Conservation (phyloP, 2,797 vertebrate genomes). For the Gila robusta region DNA sequence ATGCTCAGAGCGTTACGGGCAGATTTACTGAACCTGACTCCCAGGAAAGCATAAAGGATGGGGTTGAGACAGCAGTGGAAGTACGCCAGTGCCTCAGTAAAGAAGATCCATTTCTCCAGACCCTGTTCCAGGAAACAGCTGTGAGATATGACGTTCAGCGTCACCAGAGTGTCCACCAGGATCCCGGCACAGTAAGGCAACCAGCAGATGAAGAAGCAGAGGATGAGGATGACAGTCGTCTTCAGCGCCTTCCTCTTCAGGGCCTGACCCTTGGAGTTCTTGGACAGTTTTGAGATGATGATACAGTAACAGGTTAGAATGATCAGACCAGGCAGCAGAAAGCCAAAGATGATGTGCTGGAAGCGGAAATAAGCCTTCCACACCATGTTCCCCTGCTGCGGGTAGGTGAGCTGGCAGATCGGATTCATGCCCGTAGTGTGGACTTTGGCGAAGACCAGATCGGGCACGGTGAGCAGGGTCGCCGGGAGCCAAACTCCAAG, state of each 20-base stretch:
- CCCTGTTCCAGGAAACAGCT: slow-evolving; percentile 83
- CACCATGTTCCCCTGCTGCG: slow-evolving; percentile 62
- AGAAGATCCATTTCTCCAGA: slow-evolving; percentile 89
- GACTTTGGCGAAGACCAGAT: slow-evolving; percentile 88
- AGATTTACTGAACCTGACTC: slow-evolving; percentile 95
- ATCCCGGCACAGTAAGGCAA: slow-evolving; percentile 92
- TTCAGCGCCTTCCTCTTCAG: slow-evolving; percentile 96
- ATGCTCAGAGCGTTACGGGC: slow-evolving; percentile 87
- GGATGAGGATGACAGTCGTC: slow-evolving; percentile 94
- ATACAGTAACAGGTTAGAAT: slow-evolving; percentile 96
- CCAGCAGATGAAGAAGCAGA: slow-evolving; percentile 97
- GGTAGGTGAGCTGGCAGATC: slow-evolving; percentile 90
- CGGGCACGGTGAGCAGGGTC: slow-evolving; percentile 88
- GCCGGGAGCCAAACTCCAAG: slow-evolving; percentile 95
- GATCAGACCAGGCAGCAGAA: slow-evolving; percentile 91
- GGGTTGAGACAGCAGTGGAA: slow-evolving; percentile 99
- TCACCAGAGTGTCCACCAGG: slow-evolving; percentile 87
- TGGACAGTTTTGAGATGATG: slow-evolving; percentile 90
- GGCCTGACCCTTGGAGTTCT: slow-evolving; percentile 85
- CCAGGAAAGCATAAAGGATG: slow-evolving; percentile 97
- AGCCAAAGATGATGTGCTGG: slow-evolving; percentile 93
- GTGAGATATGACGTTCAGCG: slow-evolving; percentile 80
- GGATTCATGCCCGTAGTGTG: slow-evolving; percentile 68
- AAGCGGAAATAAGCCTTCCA: slow-evolving; percentile 91
- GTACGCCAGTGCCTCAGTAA: slow-evolving; percentile 93